phyloP scores from a whole-genome alignment of 2,888 invertebrate species.

The Schrankia costaestrigalis region DNA sequence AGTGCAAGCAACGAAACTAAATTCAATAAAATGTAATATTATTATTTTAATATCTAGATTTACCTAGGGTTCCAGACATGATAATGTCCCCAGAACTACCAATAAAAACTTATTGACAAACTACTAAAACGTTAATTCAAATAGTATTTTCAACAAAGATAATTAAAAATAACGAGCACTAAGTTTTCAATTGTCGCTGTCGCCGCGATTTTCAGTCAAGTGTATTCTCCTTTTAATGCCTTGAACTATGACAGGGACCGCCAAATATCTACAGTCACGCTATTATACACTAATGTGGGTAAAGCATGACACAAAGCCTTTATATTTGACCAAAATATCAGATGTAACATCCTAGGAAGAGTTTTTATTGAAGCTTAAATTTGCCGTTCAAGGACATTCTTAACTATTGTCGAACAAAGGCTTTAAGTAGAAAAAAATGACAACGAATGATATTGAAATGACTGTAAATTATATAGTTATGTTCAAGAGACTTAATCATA shows the following conservation, averaged over 20 bases:
- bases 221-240: conserved; percentile 44
- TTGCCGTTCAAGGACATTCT: conserved; percentile 10
- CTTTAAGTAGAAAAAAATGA: too few relatives aligned
- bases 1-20: too few relatives aligned
- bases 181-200: conserved; percentile 2
- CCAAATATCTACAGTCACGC: conserved; percentile 60
- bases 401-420: too few relatives aligned
- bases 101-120: not conserved
- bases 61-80: not conserved
- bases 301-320: conserved; percentile 47
- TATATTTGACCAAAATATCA: conserved; percentile 48
- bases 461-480: too few relatives aligned
- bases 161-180: conserved; percentile 2
- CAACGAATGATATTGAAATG: conserved; percentile 8
- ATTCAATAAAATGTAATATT: too few relatives aligned
- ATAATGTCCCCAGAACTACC: not conserved
- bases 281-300: conserved; percentile 54
- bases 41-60: too few relatives aligned
- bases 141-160: not conserved
- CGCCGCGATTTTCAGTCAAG: conserved; percentile 18
- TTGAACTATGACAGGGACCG: conserved; percentile 63
- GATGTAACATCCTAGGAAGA: conserved; percentile 40
- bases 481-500: too few relatives aligned
- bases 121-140: not conserved
- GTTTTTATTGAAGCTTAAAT: conserved; percentile 34